Base-by-base conservation (phyloP, 2,113 vertebrate genomes). In the Lutjanus erythropterus region DNA sequence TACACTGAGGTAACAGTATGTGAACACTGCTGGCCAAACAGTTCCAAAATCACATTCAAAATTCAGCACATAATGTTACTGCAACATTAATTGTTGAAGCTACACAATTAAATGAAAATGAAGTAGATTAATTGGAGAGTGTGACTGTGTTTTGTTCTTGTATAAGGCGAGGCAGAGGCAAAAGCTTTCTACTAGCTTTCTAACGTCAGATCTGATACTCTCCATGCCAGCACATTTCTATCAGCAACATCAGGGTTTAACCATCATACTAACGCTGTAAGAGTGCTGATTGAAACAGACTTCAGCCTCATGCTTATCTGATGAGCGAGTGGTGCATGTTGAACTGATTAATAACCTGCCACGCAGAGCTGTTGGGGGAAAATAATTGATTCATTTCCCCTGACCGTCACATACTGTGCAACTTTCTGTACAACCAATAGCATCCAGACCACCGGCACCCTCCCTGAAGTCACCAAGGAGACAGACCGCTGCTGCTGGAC, bases 291-390 rank as follows among this genome's bases (percentile, higher is more conserved):
- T 79, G 60, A 85, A 85, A 86, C 19, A 50, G 78, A 25, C 19
- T 85, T 56, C 61, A 16, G 78, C 78, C 80, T 82, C 75, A 72
- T 75, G 78, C 68, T 85, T 70, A 82, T 88, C 88, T 88, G 80
- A 88, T 84, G 81, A 87, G 71, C 55, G 66, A 85, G 81, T 68
- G 77, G 59, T 59, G 65, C 69, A 83, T 86, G 75, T 72, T 81
- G 41, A 72, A 47, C 65, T 78, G 82, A 88, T 85, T 91, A 88
- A 88, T 88, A 84, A 86, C 60, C 75, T 87, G 75, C 80, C 75
- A 77, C 7, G 16, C 18, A 39, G 59, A 87, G 81, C 67, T 27
- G 44, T 59, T 50, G 47, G 80, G 80, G 64, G n/a, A 80, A 69
- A 62, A 75, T 87, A 84, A 86, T 83, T 78, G 81, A 86, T 82